phyloP scores from a whole-genome alignment of 2,113 vertebrate species.

The Ranitomeya imitator region DNA sequence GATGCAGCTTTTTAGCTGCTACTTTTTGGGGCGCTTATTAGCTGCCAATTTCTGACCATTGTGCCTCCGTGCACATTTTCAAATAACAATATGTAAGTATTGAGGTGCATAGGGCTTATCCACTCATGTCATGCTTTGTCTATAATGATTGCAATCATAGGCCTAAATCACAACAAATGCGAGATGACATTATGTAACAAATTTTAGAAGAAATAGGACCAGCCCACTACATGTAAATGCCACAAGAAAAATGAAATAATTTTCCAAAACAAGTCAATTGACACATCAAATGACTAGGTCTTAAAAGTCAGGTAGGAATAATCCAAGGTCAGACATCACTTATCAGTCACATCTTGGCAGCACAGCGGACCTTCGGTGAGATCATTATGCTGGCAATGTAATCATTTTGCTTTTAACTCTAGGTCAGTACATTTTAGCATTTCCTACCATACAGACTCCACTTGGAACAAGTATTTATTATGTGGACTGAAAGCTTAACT shows the following conservation, averaged over 20 bases:
- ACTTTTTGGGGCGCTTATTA: no score
- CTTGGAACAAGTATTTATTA: neutral
- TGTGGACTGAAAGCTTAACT: neutral
- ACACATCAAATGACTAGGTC: neutral
- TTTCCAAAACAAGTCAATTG: neutral
- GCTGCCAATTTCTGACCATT: no score
- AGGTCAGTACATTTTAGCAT: constrained; percentile 13
- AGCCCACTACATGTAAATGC: neutral
- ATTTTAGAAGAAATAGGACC: neutral
- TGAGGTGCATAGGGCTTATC: no score
- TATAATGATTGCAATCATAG: no score
- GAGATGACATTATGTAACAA: neutral
- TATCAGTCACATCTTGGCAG: constrained; percentile 29
- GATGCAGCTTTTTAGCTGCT: no score
- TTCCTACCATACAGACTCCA: constrained; percentile 5
- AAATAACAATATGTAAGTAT: no score
- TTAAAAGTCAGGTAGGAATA: constrained; percentile 9
- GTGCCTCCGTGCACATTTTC: no score
- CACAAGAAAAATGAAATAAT: neutral
- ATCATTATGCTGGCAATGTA: constrained; percentile 24
- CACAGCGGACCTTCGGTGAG: neutral
- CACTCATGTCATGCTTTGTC: no score
- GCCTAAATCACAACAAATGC: no score
- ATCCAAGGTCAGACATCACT: constrained; percentile 19
- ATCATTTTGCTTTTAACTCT: constrained; percentile 15